These are phyloP conservation scores for Erythrocebus patas DNA, from an alignment of 2,113 vertebrate genomes.

Conservation along the genomic window DNA sequence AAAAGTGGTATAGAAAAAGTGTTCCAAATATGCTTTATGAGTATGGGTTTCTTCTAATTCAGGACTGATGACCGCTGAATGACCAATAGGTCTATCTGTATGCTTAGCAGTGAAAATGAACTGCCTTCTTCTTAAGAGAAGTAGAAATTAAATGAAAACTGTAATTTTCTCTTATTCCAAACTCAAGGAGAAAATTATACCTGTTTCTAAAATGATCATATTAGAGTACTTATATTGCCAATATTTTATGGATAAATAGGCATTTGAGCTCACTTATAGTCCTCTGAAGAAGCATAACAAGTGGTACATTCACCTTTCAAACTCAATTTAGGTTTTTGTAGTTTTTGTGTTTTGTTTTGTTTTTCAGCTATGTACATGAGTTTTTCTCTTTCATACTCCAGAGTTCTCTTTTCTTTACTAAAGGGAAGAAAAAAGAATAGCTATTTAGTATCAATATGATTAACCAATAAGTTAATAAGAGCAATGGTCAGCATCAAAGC, in stretches of 20 bases:
- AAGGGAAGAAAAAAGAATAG: neutral
- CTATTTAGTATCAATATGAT: neutral
- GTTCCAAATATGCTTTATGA: neutral
- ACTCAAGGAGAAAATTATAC: neutral
- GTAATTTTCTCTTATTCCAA: neutral
- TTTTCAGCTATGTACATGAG: neutral
- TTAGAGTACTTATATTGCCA: neutral
- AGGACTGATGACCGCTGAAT: neutral
- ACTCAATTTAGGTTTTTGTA: neutral
- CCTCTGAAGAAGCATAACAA: neutral
- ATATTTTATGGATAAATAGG: constrained; percentile 26
- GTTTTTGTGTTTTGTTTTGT: neutral
- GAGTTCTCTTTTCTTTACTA: neutral
- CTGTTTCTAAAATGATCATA: neutral
- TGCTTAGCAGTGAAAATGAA: neutral
- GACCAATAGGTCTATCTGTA: neutral
- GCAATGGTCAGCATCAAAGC: neutral
- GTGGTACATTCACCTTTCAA: neutral
- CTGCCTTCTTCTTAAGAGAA: neutral
- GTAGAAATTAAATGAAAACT: neutral
- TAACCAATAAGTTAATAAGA: neutral
- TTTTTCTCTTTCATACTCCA: neutral
- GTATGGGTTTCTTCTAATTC: neutral
- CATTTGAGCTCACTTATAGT: neutral
- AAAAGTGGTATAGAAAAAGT: neutral